Evolutionary conservation across 2,888 invertebrate species (phyloP).

Genomic region (Dolichopus griseipennis): DNA sequence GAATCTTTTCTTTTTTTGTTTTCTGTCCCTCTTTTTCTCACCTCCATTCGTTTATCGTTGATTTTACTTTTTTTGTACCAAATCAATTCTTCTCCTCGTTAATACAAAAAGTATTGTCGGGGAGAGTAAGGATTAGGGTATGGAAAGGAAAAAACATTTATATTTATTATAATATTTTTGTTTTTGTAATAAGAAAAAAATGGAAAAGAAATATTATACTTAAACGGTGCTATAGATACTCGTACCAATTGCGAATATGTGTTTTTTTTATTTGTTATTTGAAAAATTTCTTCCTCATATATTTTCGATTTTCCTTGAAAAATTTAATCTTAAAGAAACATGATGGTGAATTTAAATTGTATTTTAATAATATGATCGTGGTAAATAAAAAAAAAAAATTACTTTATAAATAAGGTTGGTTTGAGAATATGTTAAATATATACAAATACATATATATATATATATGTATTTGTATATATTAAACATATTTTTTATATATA

Average conservation of each 20-base stretch:
- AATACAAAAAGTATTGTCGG: neutral
- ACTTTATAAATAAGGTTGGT: too few relatives aligned
- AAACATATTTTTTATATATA: too few relatives aligned
- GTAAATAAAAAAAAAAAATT: neutral
- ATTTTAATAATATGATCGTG: neutral
- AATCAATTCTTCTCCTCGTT: neutral
- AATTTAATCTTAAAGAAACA: neutral
- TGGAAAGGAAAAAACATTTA: neutral
- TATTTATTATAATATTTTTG: neutral
- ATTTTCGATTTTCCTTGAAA: neutral
- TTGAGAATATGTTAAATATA: too few relatives aligned
- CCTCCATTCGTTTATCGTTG: too few relatives aligned
- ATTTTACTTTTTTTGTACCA: neutral
- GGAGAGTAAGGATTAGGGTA: too few relatives aligned
- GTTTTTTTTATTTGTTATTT: neutral
- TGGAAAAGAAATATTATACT: neutral
- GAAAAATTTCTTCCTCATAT: neutral
- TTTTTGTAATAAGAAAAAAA: neutral
- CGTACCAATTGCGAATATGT: neutral
- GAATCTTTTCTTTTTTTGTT: neutral
- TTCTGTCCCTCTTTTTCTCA: neutral
- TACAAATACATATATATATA: too few relatives aligned
- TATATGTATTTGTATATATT: too few relatives aligned
- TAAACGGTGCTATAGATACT: neutral
- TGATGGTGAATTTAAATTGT: slow-evolving; percentile 1